These are phyloP conservation scores for Sitta carolinensis DNA, from an alignment of 2,797 vertebrate genomes.

Conservation along the genomic window DNA sequence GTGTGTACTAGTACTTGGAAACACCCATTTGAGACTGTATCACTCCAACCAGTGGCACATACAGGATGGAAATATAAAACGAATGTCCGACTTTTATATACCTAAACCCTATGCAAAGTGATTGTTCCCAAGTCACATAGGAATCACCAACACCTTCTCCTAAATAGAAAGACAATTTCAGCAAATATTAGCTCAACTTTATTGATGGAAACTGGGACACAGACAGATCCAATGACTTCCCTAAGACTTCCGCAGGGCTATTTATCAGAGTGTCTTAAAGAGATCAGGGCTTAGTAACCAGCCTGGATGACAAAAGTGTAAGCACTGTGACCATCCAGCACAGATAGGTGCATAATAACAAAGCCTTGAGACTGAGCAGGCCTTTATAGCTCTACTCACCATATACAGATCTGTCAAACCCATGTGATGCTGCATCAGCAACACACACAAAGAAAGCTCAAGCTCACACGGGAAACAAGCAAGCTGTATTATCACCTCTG, in stretches of 20 bases:
- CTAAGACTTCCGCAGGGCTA: slow-evolving; percentile 5
- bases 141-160: neutral
- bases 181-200: neutral
- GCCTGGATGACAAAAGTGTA: neutral
- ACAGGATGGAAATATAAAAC: neutral
- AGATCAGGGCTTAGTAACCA: neutral
- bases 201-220: slow-evolving; percentile 34
- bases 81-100: neutral
- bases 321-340: neutral
- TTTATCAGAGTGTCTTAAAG: slow-evolving; percentile 19
- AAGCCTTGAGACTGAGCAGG: neutral
- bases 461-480: neutral
- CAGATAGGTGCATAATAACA: neutral
- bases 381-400: neutral
- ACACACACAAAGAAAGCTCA: neutral
- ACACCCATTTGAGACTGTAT: rapidly evolving
- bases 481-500: neutral
- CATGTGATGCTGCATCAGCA: rapidly evolving
- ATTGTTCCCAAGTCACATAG: neutral
- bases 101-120: neutral
- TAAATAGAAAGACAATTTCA: neutral
- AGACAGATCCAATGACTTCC: neutral
- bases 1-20: neutral
- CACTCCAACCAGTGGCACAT: neutral
- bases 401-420: neutral